These are phyloP conservation scores for Thysanoteuthis rhombus DNA, from an alignment of 2,888 invertebrate species.

Conservation along the genomic window DNA sequence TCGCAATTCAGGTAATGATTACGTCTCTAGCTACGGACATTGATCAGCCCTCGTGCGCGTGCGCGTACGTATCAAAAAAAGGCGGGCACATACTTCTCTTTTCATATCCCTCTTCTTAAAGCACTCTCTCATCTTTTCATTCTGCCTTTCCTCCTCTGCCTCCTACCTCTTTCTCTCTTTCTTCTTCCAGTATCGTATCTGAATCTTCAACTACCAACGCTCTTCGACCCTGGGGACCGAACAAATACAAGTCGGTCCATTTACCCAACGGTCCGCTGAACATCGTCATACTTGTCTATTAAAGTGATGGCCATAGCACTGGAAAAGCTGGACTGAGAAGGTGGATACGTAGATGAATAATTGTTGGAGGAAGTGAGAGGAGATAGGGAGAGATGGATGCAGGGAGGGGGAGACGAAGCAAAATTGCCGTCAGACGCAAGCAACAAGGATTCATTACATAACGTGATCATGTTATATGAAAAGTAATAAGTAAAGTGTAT, in stretches of 20 bases:
- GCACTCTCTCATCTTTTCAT: not conserved
- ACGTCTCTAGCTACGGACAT: no score
- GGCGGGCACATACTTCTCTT: no score
- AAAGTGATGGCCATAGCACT: not conserved
- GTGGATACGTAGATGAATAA: not conserved
- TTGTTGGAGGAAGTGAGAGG: not conserved
- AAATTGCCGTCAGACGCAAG: not conserved
- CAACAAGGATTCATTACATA: not conserved
- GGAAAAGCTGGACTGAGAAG: not conserved
- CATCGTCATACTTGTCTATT: not conserved
- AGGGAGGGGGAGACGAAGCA: not conserved
- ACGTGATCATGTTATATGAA: not conserved
- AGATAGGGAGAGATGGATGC: not conserved
- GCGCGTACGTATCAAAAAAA: no score
- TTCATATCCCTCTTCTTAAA: no score
- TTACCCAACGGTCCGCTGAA: not conserved
- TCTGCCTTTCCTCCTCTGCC: not conserved
- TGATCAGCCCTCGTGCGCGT: no score
- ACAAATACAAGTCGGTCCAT: not conserved
- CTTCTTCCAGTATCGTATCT: not conserved
- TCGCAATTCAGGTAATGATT: no score
- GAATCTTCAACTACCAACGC: no score
- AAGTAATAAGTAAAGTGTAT: not conserved
- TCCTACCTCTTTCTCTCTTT: not conserved
- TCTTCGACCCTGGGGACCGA: not conserved